Evolutionary conservation across 2,113 vertebrate species (phyloP).

Genomic region (Gymnogyps californianus): DNA sequence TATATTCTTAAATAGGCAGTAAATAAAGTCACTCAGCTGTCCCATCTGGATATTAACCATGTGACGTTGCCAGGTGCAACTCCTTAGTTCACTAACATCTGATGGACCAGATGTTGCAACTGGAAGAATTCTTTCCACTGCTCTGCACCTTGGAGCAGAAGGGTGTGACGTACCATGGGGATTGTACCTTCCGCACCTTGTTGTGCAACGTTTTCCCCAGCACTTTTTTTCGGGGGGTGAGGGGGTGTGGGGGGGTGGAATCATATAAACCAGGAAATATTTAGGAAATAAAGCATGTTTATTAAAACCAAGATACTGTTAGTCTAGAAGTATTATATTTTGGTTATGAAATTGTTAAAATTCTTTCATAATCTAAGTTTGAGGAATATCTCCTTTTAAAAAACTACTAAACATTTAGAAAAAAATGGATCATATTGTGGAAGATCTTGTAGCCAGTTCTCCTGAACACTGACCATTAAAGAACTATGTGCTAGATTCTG

Average conservation of each 20-base stretch:
- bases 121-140: constrained; percentile 4
- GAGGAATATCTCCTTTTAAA: background rate
- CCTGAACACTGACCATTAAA: background rate
- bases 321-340: background rate
- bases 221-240: background rate
- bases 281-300: background rate
- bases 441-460: background rate
- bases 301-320: background rate
- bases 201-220: background rate
- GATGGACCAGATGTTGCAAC: constrained; percentile 31
- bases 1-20: background rate
- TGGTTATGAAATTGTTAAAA: background rate
- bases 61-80: background rate
- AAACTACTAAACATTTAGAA: background rate
- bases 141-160: background rate
- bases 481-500: background rate
- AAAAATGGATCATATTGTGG: background rate
- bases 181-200: background rate
- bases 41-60: background rate
- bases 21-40: background rate
- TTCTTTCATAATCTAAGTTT: background rate
- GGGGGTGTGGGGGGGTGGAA: too few relatives aligned
- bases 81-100: background rate
- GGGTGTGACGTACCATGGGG: background rate
- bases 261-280: background rate